Evolutionary conservation across 2,113 vertebrate species (phyloP).

Genomic region (Actinemys pallida): DNA sequence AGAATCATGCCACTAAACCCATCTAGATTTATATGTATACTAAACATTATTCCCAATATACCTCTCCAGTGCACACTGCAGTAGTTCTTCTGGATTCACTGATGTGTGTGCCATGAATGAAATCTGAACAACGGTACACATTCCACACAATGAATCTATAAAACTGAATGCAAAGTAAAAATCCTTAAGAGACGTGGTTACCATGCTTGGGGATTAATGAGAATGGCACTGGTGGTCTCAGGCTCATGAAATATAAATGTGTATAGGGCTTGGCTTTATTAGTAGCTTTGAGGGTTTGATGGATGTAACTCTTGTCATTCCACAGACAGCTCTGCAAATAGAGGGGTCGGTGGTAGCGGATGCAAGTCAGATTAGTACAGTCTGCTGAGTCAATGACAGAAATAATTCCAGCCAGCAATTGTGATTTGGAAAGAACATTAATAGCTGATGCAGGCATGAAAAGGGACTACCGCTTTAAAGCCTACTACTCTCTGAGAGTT

Average conservation of each 20-base stretch:
- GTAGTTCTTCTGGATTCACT: accelerated
- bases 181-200: background rate
- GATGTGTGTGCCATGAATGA: background rate
- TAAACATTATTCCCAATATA: background rate
- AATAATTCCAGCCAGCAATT: conserved; percentile 19
- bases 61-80: background rate
- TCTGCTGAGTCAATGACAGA: conserved; percentile 34
- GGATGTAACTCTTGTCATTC: background rate
- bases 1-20: background rate
- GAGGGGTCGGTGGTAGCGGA: background rate
- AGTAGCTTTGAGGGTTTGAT: background rate
- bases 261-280: background rate
- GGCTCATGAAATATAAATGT: background rate
- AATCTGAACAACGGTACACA: background rate
- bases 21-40: background rate
- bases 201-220: background rate
- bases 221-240: background rate
- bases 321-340: background rate
- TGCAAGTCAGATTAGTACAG: background rate
- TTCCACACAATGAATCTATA: background rate
- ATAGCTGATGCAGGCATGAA: background rate
- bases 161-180: background rate
- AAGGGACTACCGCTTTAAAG: conserved; percentile 21
- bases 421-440: background rate
- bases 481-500: background rate